Base-by-base conservation (phyloP, 2,113 vertebrate genomes). In the Hyla sarda region DNA sequence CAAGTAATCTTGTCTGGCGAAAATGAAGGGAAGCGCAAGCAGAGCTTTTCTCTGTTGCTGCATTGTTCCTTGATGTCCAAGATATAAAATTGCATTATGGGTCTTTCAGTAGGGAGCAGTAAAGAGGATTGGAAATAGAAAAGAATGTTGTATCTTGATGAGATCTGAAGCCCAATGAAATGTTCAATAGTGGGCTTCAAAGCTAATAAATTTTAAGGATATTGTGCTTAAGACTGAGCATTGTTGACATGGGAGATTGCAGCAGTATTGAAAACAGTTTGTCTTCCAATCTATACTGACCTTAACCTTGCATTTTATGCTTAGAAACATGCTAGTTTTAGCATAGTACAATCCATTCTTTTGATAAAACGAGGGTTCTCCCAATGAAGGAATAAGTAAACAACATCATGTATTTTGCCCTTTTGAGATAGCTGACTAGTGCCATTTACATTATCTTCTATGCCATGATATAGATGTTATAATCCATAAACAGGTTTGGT, bases 71-170 rank as follows among this genome's bases (percentile, higher is more conserved):
- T 88, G 89, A 90, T 87, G 80, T 69, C 58, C 14, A 88, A 88
- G 89, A 88, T 82, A 87, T 90, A 84, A 90, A 90, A 87, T 89
- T 88, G 83, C 87, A 88, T 89, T 90, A 91, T 78, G 87, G 87
- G 17, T 62, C 88, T 19, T 88, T 82, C 88, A 86, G 34, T 25
- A 79, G 87, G 89, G 82, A 90, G 67, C 82, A 88, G 84, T 88
- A 88, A 90, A 88, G 89, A 87, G 88, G 81, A 78, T 82, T 56
- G 3, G 6, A 65, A 32, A 4, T 82, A 0, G 77, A 11, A 1
- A 65, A 87, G 89, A 86, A 76, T 91, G 91, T 87, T 88, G 37
- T 89, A 78, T 85, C 30, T 89, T 92, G 88, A 87, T 90, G 72
- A 83, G 83, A 88, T 85, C 87, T 82, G 72, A 79, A 80, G 78